phyloP scores from a whole-genome alignment of 1,140 invertebrate genomes.

The Paracyclopina nana region DNA sequence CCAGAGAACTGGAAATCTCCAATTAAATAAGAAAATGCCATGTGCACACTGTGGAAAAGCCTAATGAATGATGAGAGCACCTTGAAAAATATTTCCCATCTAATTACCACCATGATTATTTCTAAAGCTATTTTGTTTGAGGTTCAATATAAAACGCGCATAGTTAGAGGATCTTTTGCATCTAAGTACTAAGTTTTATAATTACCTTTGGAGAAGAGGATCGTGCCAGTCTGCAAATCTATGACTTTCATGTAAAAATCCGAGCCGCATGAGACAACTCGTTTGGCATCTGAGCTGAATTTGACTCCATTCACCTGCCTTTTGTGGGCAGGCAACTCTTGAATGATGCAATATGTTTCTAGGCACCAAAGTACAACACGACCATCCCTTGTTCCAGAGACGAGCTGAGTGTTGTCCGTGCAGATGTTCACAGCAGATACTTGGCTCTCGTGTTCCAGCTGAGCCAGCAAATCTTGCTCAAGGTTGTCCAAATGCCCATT shows the following conservation, averaged over 20 bases:
- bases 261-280: constrained; percentile 1
- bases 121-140: too few relatives aligned
- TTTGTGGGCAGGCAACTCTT: not conserved
- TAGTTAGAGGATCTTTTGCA: too few relatives aligned
- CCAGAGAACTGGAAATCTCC: too few relatives aligned
- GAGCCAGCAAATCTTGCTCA: not conserved
- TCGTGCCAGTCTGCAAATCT: constrained; percentile 7
- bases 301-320: not conserved
- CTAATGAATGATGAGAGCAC: too few relatives aligned
- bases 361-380: not conserved
- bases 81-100: too few relatives aligned
- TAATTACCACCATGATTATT: too few relatives aligned
- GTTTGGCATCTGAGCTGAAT: not conserved
- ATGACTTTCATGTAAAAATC: constrained; percentile 7
- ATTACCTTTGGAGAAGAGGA: constrained; percentile 15
- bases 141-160: too few relatives aligned
- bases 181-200: too few relatives aligned
- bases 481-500: not conserved
- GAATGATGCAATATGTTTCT: not conserved
- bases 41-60: too few relatives aligned
- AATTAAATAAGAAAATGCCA: too few relatives aligned
- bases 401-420: constrained; percentile 1
- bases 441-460: not conserved
- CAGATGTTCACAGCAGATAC: constrained; percentile 1
- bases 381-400: not conserved